phyloP scores from a whole-genome alignment of 2,888 invertebrate species.

The Harmothoe impar region DNA sequence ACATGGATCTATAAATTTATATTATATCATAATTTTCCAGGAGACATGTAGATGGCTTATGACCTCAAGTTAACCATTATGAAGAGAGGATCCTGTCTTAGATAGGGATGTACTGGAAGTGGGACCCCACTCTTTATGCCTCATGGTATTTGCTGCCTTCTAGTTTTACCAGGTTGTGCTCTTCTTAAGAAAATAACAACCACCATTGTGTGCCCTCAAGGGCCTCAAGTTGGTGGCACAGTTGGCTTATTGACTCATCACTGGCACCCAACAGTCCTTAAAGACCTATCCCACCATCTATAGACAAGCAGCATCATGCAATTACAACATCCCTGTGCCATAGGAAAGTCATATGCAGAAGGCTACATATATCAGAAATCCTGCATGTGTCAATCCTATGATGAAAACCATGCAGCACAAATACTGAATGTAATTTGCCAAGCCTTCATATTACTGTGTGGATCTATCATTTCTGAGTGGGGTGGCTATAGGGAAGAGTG shows the following conservation, averaged over 20 bases:
- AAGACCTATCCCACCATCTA: neutral
- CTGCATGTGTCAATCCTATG: neutral
- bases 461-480: neutral
- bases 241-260: neutral
- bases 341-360: neutral
- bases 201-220: neutral
- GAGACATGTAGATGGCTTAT: too few relatives aligned
- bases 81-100: too few relatives aligned
- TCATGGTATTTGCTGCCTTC: too few relatives aligned
- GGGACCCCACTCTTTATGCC: too few relatives aligned
- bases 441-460: constrained; percentile 9
- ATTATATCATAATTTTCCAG: too few relatives aligned
- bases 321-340: neutral
- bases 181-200: neutral
- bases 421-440: constrained; percentile 12
- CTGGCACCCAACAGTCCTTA: neutral
- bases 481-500: neutral
- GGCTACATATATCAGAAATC: constrained; percentile 1
- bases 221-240: neutral
- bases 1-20: too few relatives aligned
- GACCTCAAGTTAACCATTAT: too few relatives aligned
- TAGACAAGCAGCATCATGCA: neutral
- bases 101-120: too few relatives aligned
- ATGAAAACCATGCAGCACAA: neutral
- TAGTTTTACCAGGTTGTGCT: too few relatives aligned